Percentiles rank a stretch among this genome's conserved stretches.
Evolutionary conservation across 1,140 invertebrate species (phyloP).

Genomic region (Chironomus tepperi): DNA sequence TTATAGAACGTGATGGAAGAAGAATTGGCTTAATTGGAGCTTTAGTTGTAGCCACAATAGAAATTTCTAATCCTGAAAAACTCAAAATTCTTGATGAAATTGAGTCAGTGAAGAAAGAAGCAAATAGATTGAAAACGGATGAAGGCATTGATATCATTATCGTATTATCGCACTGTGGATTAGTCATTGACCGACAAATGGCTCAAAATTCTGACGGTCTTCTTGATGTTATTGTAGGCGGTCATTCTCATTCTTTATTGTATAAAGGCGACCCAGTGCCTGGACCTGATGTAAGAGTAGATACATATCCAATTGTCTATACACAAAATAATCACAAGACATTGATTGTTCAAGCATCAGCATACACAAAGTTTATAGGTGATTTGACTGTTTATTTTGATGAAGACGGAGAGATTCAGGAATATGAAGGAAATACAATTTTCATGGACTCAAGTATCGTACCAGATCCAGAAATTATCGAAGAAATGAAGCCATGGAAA

Average conservation of each 20-base stretch:
- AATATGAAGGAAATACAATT: conserved; percentile 65
- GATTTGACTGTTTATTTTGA: conserved; percentile 65
- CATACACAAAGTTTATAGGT: conserved; percentile 65
- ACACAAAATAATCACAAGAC: conserved; percentile 45
- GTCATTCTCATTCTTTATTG: conserved; percentile 76
- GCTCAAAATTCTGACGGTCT: conserved; percentile 51
- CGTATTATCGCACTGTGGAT: conserved; percentile 69
- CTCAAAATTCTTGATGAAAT: conserved; percentile 59
- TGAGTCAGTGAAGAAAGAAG: conserved; percentile 53
- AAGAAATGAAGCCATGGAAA: conserved; percentile 49
- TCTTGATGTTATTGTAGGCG: conserved; percentile 75
- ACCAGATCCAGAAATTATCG: conserved; percentile 37
- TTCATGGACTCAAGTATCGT: conserved; percentile 47
- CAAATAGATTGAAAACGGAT: conserved; percentile 47
- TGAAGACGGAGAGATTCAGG: conserved; percentile 54
- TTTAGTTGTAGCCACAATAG: conserved; percentile 56
- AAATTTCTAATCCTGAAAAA: conserved; percentile 49
- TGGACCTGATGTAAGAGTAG: conserved; percentile 45
- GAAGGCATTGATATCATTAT: conserved; percentile 65
- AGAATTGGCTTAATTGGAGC: conserved; percentile 78
- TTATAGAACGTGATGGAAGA: conserved; percentile 48
- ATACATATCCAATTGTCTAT: conserved; percentile 58
- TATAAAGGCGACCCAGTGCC: conserved; percentile 49
- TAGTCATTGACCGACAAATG: conserved; percentile 58
- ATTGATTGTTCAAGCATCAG: conserved; percentile 54